phyloP scores from a whole-genome alignment of 2,797 vertebrate genomes.

The Paguma larvata region DNA sequence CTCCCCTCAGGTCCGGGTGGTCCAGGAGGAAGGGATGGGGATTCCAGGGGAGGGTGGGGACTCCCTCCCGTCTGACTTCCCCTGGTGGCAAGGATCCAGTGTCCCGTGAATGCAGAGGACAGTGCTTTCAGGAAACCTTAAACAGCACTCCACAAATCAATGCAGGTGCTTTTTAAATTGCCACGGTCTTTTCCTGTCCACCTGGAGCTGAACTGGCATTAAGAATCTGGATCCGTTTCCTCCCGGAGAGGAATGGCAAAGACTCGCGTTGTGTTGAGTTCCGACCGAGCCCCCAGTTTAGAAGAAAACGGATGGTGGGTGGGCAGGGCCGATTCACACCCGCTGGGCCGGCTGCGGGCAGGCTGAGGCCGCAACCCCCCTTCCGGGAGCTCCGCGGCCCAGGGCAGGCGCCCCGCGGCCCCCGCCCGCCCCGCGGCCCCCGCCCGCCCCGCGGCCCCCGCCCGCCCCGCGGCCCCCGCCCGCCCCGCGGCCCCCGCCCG shows the following conservation, averaged over 20 bases:
- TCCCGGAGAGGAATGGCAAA: neutral
- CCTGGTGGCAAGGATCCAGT: neutral
- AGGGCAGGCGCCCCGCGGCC: neutral
- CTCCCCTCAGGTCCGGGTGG: neutral
- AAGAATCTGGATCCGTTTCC: neutral
- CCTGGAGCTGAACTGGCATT: neutral
- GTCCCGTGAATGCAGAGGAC: neutral
- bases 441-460: neutral
- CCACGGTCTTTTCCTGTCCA: neutral
- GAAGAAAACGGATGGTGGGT: rapidly evolving
- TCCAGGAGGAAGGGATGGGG: neutral
- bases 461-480: neutral
- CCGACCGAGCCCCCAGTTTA: neutral
- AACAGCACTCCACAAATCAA: neutral
- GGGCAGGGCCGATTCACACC: neutral
- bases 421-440: neutral
- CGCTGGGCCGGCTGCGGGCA: neutral
- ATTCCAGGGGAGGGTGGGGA: rapidly evolving
- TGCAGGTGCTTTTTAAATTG: neutral
- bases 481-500: neutral
- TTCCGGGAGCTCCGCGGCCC: neutral
- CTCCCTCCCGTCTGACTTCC: too few species aligned
- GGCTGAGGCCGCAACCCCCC: neutral
- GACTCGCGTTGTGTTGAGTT: neutral
- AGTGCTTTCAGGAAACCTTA: neutral